These are phyloP conservation scores for Choreutis nemorana DNA, from an alignment of 2,888 invertebrate species.

Conservation along the genomic window DNA sequence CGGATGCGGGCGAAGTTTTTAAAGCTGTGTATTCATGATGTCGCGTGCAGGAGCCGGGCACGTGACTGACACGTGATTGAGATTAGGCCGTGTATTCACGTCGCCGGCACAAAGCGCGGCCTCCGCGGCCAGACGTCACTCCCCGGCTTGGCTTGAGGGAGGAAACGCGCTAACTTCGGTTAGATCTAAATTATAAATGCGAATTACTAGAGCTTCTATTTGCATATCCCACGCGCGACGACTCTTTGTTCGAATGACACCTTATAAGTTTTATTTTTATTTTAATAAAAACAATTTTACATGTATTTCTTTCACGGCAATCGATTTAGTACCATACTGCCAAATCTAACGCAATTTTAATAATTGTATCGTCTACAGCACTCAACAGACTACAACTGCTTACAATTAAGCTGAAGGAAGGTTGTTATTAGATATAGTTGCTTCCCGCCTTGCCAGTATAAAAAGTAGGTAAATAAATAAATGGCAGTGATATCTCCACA, in stretches of 20 bases:
- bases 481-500: too few relatives aligned
- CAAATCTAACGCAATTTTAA: too few relatives aligned
- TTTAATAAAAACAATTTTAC: too few relatives aligned
- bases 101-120: constrained; percentile 49
- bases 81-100: constrained; percentile 58
- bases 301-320: too few relatives aligned
- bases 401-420: too few relatives aligned
- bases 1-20: constrained; percentile 19
- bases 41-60: constrained; percentile 49
- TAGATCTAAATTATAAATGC: constrained; percentile 60
- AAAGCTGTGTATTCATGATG: constrained; percentile 31
- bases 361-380: too few relatives aligned
- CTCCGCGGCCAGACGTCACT: constrained; percentile 50
- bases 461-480: too few relatives aligned
- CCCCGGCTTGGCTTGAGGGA: constrained; percentile 53
- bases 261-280: background rate
- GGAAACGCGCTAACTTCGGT: constrained; percentile 57
- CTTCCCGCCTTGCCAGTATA: too few relatives aligned
- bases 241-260: constrained; percentile 1
- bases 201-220: constrained; percentile 47
- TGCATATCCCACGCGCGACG: constrained; percentile 55
- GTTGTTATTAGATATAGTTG: too few relatives aligned
- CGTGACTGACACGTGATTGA: constrained; percentile 55
- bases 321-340: too few relatives aligned
- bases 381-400: too few relatives aligned